Evolutionary conservation across 1,140 invertebrate species (phyloP).

Genomic region (Cherax destructor): DNA sequence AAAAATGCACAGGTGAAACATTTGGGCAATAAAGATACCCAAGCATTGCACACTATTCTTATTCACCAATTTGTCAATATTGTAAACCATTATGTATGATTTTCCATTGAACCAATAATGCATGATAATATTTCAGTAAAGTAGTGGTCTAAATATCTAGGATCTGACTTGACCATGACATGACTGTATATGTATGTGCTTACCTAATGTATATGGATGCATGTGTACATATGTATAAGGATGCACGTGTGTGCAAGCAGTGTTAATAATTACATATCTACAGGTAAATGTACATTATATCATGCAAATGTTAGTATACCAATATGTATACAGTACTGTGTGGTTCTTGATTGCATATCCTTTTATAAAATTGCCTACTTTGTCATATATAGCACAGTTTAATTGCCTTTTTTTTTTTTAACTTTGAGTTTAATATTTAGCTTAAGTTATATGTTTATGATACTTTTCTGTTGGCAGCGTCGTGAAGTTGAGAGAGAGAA

Average conservation of each 20-base stretch:
- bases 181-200: neutral
- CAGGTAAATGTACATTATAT: no score
- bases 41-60: neutral
- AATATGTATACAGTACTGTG: no score
- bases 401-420: neutral
- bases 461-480: conserved; percentile 23
- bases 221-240: no score
- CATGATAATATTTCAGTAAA: neutral
- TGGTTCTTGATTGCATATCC: neutral
- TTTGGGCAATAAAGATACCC: no score
- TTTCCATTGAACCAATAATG: neutral
- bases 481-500: conserved; percentile 57
- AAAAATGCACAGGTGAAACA: no score
- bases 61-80: neutral
- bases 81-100: neutral
- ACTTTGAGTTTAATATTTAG: neutral
- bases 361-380: neutral
- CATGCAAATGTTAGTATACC: no score
- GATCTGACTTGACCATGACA: neutral
- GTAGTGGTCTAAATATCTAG: neutral
- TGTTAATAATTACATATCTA: no score
- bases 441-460: neutral
- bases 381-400: neutral
- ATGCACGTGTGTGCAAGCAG: no score
- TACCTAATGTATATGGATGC: no score